Conservation (phyloP, 2,113 vertebrate genomes). For the Carlito syrichta region DNA sequence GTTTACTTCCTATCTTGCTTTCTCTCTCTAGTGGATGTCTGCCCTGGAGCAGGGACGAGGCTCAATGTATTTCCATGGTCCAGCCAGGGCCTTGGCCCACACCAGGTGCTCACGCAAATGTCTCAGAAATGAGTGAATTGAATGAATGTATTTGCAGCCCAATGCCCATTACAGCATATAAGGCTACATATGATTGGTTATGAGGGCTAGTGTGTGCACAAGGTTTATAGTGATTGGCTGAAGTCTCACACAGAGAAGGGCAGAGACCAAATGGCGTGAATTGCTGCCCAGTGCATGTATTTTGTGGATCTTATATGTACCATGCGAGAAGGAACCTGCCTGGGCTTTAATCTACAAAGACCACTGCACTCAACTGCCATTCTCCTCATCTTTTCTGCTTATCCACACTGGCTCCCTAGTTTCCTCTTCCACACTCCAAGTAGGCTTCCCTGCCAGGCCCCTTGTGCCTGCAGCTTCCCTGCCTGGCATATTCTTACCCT, state of each 20-base stretch:
- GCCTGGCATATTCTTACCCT: background rate
- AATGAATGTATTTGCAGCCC: background rate
- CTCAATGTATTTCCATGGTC: background rate
- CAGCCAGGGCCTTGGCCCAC: background rate
- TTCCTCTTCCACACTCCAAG: background rate
- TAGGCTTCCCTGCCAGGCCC: background rate
- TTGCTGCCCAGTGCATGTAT: background rate
- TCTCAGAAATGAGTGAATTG: background rate
- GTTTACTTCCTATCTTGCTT: background rate
- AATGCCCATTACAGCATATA: background rate
- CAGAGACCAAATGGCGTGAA: background rate
- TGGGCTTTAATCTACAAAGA: background rate
- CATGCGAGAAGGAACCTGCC: no score
- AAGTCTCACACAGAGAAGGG: background rate
- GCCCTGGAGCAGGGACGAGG: background rate
- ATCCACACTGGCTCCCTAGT: background rate
- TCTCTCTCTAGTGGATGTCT: background rate
- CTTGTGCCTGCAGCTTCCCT: background rate
- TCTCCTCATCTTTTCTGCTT: background rate
- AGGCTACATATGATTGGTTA: background rate
- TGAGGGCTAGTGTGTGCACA: background rate
- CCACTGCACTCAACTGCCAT: accelerated
- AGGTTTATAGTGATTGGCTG: background rate
- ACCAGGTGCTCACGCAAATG: background rate
- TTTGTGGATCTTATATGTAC: background rate